Base-by-base conservation (phyloP, 1,140 invertebrate genomes). In the Drosophila sproati region DNA sequence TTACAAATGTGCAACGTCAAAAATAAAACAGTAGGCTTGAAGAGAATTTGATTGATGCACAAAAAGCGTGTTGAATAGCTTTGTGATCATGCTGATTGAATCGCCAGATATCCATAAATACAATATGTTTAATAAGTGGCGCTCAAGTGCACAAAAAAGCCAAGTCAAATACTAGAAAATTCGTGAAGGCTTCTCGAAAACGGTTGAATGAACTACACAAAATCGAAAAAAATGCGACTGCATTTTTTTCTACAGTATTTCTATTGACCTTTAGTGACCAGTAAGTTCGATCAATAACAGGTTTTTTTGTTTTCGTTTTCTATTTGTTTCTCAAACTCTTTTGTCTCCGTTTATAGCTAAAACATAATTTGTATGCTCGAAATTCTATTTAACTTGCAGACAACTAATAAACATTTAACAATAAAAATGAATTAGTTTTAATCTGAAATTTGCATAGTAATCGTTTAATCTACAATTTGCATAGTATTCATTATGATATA, bases 1-100 rank as follows among this genome's bases (percentile, higher is more conserved):
- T 41, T 5, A 20, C 20, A 35, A 50, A 63, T 48, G 45, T 37
- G 52, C 12, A 55, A 50, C 20, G 28, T 54, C 43, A 51, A 5
- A 28, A 61, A 20, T 31, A 2, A 12, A 60, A 34, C 28, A 12
- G 35, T 68, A 34, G 8, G 29, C 29, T 37, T 39, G 20, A 47
- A 52, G 31, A 37, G 50, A 41, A 28, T 57, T 62, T 74, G 57
- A 74, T 74, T 62, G 57, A 74, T 69, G 56, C 3, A 34, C 41
- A 10, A 60, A 68, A 35, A 45, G 64, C 43, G 71, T 73, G 71
- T 48, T 68, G 71, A 68, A 60, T 55, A 54, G 34, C 60, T 73
- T 68, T 41, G 41, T 68, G 39, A 37, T 7, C 34, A 37, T 37
- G 32, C 45, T 8, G 47, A 54, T 50, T 66, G 57, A 45, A 54